Conservation (phyloP, 2,797 vertebrate species). For the Sparus aurata region DNA sequence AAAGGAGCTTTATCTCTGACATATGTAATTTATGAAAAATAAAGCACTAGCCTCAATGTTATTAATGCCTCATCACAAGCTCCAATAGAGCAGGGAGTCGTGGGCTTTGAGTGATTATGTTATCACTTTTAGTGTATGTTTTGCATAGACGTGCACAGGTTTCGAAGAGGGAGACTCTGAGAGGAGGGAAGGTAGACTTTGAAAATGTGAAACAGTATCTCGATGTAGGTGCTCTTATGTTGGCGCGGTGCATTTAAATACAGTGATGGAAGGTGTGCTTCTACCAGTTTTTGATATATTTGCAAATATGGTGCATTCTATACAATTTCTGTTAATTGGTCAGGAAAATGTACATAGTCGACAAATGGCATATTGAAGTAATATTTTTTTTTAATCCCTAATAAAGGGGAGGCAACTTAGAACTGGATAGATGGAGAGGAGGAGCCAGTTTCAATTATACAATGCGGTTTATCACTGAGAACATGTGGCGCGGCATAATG, state of each 20-base stretch:
- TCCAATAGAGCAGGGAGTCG: slow-evolving; percentile 87
- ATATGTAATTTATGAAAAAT: slow-evolving; percentile 86
- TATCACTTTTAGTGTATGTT: slow-evolving; percentile 86
- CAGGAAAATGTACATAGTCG: slow-evolving; percentile 25
- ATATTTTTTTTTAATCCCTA: background rate
- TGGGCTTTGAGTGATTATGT: slow-evolving; percentile 86
- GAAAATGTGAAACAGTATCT: slow-evolving; percentile 44
- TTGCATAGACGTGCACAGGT: slow-evolving; percentile 82
- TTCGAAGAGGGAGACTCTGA: slow-evolving; percentile 49
- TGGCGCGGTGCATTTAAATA: slow-evolving; percentile 31
- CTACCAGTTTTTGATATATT: slow-evolving; percentile 29
- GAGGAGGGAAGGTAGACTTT: slow-evolving; percentile 37
- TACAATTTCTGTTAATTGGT: slow-evolving; percentile 7
- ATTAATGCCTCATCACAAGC: slow-evolving; percentile 88
- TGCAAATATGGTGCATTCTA: background rate
- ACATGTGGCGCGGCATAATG: slow-evolving; percentile 64
- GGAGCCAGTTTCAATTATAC: slow-evolving; percentile 64
- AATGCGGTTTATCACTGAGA: slow-evolving; percentile 63
- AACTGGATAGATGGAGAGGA: slow-evolving; percentile 46
- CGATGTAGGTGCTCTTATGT: background rate
- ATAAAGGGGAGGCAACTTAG: slow-evolving; percentile 35
- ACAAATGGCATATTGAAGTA: slow-evolving; percentile 35
- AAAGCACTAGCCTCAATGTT: slow-evolving; percentile 79
- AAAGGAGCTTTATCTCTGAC: slow-evolving; percentile 84
- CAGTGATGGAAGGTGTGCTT: slow-evolving; percentile 12